Conservation (phyloP, 2,113 vertebrate genomes). For the Heterochromis multidens region DNA sequence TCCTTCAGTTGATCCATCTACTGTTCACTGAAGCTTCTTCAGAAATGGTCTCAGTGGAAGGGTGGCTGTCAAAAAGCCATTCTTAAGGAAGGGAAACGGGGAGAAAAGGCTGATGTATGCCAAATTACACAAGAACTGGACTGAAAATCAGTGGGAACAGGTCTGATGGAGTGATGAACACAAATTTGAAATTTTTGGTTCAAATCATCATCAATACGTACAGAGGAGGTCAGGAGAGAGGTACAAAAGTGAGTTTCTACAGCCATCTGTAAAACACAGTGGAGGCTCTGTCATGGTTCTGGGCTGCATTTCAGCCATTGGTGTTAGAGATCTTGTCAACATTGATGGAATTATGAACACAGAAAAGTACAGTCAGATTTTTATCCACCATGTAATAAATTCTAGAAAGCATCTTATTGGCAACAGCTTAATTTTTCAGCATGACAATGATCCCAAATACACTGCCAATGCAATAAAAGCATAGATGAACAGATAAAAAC, state of each 20-base stretch:
- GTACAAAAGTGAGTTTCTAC: neutral
- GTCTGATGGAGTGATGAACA: neutral
- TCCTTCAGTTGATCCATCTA: rapidly evolving
- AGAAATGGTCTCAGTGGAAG: neutral
- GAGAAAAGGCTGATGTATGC: rapidly evolving
- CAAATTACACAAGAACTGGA: neutral
- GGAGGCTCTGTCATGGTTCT: neutral
- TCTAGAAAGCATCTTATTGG: neutral
- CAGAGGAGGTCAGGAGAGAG: neutral
- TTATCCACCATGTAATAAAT: neutral
- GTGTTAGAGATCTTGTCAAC: neutral
- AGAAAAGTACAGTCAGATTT: neutral
- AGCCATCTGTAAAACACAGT: neutral
- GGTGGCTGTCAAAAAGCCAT: neutral
- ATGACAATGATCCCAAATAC: too few species aligned
- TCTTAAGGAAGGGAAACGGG: neutral
- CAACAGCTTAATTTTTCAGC: too few species aligned
- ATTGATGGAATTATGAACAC: neutral
- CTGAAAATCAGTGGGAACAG: neutral
- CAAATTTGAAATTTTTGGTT: neutral
- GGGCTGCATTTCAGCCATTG: neutral
- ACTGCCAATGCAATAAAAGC: neutral
- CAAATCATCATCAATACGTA: neutral
- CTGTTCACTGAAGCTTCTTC: neutral
- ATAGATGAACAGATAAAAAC: neutral